Evolutionary conservation across 2,888 invertebrate species (phyloP), one percentile per base, ranked within the genome.

Genomic region (Tinea pellionella): DNA sequence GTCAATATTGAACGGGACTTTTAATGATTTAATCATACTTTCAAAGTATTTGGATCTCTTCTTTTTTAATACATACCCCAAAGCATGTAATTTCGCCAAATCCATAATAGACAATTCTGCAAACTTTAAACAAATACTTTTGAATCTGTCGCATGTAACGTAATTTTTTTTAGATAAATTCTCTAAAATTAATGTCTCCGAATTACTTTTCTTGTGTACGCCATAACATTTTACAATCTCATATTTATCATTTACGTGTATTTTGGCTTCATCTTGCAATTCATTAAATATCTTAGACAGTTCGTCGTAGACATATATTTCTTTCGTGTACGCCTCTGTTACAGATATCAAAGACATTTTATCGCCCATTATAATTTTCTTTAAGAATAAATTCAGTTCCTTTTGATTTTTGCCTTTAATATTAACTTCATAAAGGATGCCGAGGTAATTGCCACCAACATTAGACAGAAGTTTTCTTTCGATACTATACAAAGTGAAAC

Each of bases 1-100:
- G 43, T 61, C 60, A 16, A 65, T 30, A n/a, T 55, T 59, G 30
- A 19, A 53, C 11, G 47, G 56, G 0, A 12, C 32, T 43, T 59
- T 63, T 16, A 61, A 41, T 13, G 57, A 7, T 55, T 61, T 61
- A 12, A 66, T 41, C 2, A 59, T 68, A 0, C 61, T 65, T 11
- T 75, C 64, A 61, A 68, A 79, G 64, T 71, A 80, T 29, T 69
- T 67, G 0, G 74, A 74, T 32, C 62, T 64, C 59, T 63, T 67
- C 1, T 65, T 62, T 66, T 78, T 62, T 12, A 79, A 11, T 0
- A 69, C 71, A 59, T 75, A 77, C 0, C 78, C 69, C 0, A 81
- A 61, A 0, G 67, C 73, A 53, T 81, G 81, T 24, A 80, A 75
- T 64, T 68, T 81, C 0, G 82, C 81, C 4, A 82, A 64, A 60